Percentiles rank a stretch among this genome's conserved stretches.
Conservation (phyloP, 2,797 vertebrate genomes). For the Macropodus opercularis region DNA sequence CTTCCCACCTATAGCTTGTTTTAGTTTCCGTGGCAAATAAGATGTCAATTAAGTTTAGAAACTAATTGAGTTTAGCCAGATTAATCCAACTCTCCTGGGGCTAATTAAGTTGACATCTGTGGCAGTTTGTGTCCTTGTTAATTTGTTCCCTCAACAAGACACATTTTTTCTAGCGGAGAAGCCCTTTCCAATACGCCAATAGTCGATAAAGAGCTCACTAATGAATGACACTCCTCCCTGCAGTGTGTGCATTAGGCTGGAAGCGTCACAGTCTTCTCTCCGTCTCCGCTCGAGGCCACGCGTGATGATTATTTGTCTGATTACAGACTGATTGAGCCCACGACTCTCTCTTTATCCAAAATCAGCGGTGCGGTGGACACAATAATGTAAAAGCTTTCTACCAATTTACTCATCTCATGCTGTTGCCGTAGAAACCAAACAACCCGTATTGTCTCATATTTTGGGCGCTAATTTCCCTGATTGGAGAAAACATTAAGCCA, state of each 20-base stretch:
- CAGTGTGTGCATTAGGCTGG: constrained; percentile 10
- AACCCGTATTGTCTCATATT: constrained; percentile 19
- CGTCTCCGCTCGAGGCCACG: constrained; percentile 16
- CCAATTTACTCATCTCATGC: constrained; percentile 60
- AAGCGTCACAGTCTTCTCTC: constrained; percentile 19
- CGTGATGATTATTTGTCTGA: constrained; percentile 42
- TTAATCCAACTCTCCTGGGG: constrained; percentile 53
- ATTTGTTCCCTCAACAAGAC: constrained; percentile 40
- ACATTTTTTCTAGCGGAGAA: constrained; percentile 23
- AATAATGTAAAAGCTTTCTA: constrained; percentile 72
- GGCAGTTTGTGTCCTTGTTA: constrained; percentile 47
- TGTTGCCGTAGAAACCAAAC: constrained; percentile 48
- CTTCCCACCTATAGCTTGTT: constrained; percentile 19
- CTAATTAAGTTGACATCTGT: constrained; percentile 59
- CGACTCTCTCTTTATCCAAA: constrained; percentile 38
- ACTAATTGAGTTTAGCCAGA: constrained; percentile 57
- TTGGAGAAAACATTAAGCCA: constrained; percentile 33
- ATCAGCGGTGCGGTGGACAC: constrained; percentile 49
- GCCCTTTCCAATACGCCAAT: constrained; percentile 30
- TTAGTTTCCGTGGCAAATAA: constrained; percentile 34
- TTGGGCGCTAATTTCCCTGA: constrained; percentile 44
- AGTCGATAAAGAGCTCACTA: constrained; percentile 43
- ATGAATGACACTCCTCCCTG: constrained; percentile 51
- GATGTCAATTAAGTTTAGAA: constrained; percentile 50
- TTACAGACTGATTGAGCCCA: constrained; percentile 49